Base-by-base conservation (phyloP, 2,113 vertebrate genomes). In the Zeus faber region DNA sequence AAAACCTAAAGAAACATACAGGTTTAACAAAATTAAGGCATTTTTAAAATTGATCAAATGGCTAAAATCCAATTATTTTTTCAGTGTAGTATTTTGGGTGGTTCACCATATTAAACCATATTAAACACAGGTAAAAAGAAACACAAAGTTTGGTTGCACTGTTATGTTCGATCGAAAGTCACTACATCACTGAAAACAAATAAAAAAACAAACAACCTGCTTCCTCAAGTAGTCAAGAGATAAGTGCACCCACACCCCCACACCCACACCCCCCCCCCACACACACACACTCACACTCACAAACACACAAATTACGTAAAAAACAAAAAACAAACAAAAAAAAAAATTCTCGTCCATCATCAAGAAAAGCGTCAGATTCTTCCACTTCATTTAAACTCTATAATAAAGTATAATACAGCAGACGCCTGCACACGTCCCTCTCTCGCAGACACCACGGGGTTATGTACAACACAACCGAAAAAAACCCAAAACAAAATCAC, bases 181-280 rank as follows among this genome's bases (percentile, higher is more conserved):
- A 85, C 70, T 56, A 80, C 49, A 40, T 40, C 74, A 45, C 68
- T 65, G 45, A 71, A 57, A 78, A 35, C 5, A 64, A 47, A 4
- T n/a, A n/a, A 20, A 48, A 47, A 45, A 25, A 21, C 8, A 26
- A 47, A 61, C 57, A 62, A 72, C 58, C 54, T 50, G 50, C 49
- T 82, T 81, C 66, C 77, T 80, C 66, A 85, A 87, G 85, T 84
- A 85, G 80, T 85, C 79, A 82, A 78, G 72, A 74, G 62, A 70
- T 84, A 82, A 81, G 79, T 81, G 83, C 79, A 82, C 68, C 72
- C 76, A 79, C 74, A 81, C 72, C 64, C 33, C 13, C 13, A 14
- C 9, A 37, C 13, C 33, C 33, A 37, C 9, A 37, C 11, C 6
- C 33, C 11, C 33, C 33, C 13, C 13, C 33, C 33, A 37, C 33